A percentile compares a stretch with the other conserved stretches of the same genome.
phyloP scores from a whole-genome alignment of 1,140 invertebrate genomes.

The Drosophila bocqueti region DNA sequence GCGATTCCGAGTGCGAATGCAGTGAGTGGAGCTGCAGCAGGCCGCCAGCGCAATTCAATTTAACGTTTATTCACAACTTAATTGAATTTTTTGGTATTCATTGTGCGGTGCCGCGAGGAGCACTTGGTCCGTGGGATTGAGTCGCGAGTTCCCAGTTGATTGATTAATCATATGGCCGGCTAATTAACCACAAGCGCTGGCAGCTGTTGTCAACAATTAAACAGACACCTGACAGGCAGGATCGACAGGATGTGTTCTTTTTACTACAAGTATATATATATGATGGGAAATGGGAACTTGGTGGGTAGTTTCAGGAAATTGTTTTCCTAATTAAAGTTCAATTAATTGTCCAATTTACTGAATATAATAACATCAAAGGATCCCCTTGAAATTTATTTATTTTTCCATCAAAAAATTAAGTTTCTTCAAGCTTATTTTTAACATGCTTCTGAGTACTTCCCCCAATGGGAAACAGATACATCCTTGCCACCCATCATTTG shows the following conservation, averaged over 20 bases:
- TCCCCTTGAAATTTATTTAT: no score
- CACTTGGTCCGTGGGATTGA: slow-evolving; percentile 1
- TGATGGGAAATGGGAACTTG: neutral
- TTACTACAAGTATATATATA: neutral
- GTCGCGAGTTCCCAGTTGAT: slow-evolving; percentile 15
- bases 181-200: slow-evolving; percentile 71
- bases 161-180: slow-evolving; percentile 54
- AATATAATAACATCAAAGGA: neutral
- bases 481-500: neutral
- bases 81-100: slow-evolving; percentile 74
- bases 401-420: neutral
- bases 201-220: slow-evolving; percentile 69
- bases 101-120: slow-evolving; percentile 42
- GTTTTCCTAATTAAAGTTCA: neutral
- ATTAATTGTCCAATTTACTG: neutral
- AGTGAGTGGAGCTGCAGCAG: slow-evolving; percentile 7
- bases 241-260: neutral
- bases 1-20: neutral
- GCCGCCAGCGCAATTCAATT: slow-evolving; percentile 68
- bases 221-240: slow-evolving; percentile 37
- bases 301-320: neutral
- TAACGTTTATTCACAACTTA: slow-evolving; percentile 81
- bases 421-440: neutral
- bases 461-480: neutral
- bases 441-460: neutral